Base-by-base conservation (phyloP, 2,797 vertebrate genomes). In the Eremophila alpestris region DNA sequence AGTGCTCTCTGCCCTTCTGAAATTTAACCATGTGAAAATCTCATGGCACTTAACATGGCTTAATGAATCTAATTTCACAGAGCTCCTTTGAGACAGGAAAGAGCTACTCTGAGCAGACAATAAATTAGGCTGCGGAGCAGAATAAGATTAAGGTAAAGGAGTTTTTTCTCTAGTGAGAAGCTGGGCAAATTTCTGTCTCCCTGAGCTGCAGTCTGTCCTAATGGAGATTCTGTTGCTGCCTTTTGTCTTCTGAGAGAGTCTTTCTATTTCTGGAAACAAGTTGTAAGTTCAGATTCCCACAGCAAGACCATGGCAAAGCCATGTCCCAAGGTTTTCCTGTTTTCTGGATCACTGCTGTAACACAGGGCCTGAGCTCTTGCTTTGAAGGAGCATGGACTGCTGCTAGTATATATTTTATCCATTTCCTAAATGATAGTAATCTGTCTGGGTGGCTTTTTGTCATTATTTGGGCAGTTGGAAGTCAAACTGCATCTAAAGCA, bases 21-120 rank as follows among this genome's bases (percentile, higher is more conserved):
- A 92, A 70, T 59, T 80, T 77, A 92, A 81, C 71, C 54, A 59
- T 4, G 26, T 0, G 0, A 91, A 40, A 94, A 52, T 85, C 90
- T 80, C 71, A 59, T 21, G 73, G 40, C 36, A 52, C 32, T 87
- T 92, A 91, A 78, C 54, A 58, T 0, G 1, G 58, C 19, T 92
- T 95, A 95, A 96, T 94, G 65, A 95, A 81, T 91, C 80, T 83
- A 69, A 87, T 92, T 92, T 83, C 69, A 59, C 36, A 89, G 58
- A 65, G 15, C 65, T 93, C 90, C 93, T 93, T 4, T 89, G 92
- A 81, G 87, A 95, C 84, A 87, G 46, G 34, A 41, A 68, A 74
- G 62, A 91, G 38, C n/a, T 89, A 60, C 84, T 93, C 65, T 51
- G 62, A 94, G 48, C 54, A 91, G 75, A 71, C 56, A 85, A 62